These are phyloP conservation scores for Caenorhabditis sinica DNA, from an alignment of 2,888 invertebrate species.

Conservation along the genomic window DNA sequence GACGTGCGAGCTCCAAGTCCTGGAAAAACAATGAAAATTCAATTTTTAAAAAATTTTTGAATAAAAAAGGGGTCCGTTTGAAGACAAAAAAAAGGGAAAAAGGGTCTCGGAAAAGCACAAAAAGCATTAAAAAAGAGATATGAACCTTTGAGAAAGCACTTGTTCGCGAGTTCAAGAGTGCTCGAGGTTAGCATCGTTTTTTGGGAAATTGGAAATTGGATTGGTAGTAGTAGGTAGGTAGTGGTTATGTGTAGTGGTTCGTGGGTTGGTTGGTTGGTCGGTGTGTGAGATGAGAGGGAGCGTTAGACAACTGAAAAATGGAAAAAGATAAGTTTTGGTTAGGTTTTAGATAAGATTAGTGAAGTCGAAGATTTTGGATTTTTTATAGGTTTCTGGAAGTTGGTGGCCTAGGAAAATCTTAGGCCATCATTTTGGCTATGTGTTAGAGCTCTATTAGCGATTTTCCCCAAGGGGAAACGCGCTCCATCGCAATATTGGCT, in stretches of 20 bases:
- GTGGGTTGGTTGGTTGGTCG: too few species aligned
- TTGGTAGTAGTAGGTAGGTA: slow-evolving; percentile 6
- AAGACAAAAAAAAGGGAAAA: too few species aligned
- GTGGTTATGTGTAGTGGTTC: slow-evolving; percentile 3
- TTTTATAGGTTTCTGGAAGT: too few species aligned
- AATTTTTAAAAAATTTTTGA: not conserved
- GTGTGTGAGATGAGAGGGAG: not conserved
- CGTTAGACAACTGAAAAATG: slow-evolving; percentile 7
- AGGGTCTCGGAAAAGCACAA: not conserved
- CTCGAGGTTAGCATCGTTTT: slow-evolving; percentile 51
- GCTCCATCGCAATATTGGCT: too few species aligned
- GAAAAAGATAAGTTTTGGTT: not conserved
- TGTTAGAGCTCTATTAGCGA: too few species aligned
- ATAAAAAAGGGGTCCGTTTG: too few species aligned
- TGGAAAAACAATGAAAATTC: slow-evolving; percentile 3
- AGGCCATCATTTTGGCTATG: too few species aligned
- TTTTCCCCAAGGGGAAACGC: too few species aligned
- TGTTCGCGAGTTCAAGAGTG: slow-evolving; percentile 51
- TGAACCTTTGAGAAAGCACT: slow-evolving; percentile 46
- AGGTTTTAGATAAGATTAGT: not conserved
- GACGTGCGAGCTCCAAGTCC: slow-evolving; percentile 31
- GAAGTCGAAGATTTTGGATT: too few species aligned
- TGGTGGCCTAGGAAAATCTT: too few species aligned
- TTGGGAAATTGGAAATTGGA: not conserved
- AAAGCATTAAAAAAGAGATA: not conserved